Base-by-base conservation (phyloP, 2,888 invertebrate species). In the Agrotis puta region DNA sequence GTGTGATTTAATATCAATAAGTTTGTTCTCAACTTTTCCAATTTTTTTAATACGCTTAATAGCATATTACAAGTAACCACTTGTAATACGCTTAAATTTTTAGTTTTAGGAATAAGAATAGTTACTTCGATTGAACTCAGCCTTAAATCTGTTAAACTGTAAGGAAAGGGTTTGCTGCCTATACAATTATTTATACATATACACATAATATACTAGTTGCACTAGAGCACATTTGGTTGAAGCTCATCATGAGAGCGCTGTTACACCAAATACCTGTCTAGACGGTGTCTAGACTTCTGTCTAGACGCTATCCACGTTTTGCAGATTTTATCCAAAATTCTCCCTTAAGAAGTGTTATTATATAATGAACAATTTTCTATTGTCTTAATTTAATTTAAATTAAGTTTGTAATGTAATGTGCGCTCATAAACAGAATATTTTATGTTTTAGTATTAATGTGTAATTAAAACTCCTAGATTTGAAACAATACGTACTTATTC, bases 211-310 rank as follows among this genome's bases (percentile, higher is more conserved):
- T 88, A 85, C 84, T 87, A 82, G 81, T 87, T 77, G 85, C 87
- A 84, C 84, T 88, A 88, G 86, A 89, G 87, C 87, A 87, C 86
- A 91, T 92, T 94, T 90, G 89, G 91, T 91, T 84, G 87, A 86
- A 90, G 88, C 92, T 92, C 91, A 92, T 94, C 90, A 91, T 87
- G 88, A 92, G 91, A 92, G 87, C 90, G 90, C 87, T 90, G 91
- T 92, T 91, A 90, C 87, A 92, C 92, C 91, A 90, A 94, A 94
- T 95, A 95, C 94, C 94, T 93, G 95, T 95, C 95, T 96, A 96
- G 95, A 96, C 95, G 71, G 27, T 64, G 95, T 95, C 95, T 95
- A 95, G 95, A 95, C 95, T 84, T 66, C 82, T 87, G 95, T 95
- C 95, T 95, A 95, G 95, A 95, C 95, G 88, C 88, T 89, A 92